phyloP scores from a whole-genome alignment of 1,140 invertebrate species.

The Drosophila auraria region DNA sequence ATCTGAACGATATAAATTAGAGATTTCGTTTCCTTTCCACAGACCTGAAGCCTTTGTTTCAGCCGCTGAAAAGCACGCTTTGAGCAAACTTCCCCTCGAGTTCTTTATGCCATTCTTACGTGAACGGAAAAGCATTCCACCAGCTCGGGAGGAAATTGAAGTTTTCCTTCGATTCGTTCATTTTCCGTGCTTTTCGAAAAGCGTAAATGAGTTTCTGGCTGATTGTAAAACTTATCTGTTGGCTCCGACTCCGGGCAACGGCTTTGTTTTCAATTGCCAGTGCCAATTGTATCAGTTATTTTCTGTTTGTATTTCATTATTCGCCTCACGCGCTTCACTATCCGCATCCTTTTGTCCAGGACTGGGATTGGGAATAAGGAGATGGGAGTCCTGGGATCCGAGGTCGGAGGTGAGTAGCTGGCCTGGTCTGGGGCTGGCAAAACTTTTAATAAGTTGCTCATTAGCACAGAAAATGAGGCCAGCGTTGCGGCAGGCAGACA shows the following conservation, averaged over 20 bases:
- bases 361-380: neutral
- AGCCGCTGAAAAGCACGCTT: constrained; percentile 20
- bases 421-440: constrained; percentile 12
- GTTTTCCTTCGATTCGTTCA: constrained; percentile 49
- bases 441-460: constrained; percentile 81
- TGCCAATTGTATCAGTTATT: constrained; percentile 54
- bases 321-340: constrained; percentile 61
- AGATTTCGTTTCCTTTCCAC: constrained; percentile 36
- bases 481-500: constrained; percentile 54
- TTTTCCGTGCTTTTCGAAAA: constrained; percentile 33
- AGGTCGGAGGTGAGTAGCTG: neutral
- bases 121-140: constrained; percentile 47
- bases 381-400: neutral
- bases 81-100: constrained; percentile 40
- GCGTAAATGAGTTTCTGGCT: constrained; percentile 71
- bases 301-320: constrained; percentile 64
- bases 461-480: constrained; percentile 77
- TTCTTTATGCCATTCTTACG: constrained; percentile 47
- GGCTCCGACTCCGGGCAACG: constrained; percentile 25
- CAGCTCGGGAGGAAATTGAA: constrained; percentile 49
- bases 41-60: constrained; percentile 41
- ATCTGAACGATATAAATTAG: constrained; percentile 16
- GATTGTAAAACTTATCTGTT: constrained; percentile 63
- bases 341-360: constrained; percentile 53
- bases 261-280: constrained; percentile 71